These are phyloP conservation scores for Periparus ater DNA, from an alignment of 2,797 vertebrate species.

Conservation along the genomic window DNA sequence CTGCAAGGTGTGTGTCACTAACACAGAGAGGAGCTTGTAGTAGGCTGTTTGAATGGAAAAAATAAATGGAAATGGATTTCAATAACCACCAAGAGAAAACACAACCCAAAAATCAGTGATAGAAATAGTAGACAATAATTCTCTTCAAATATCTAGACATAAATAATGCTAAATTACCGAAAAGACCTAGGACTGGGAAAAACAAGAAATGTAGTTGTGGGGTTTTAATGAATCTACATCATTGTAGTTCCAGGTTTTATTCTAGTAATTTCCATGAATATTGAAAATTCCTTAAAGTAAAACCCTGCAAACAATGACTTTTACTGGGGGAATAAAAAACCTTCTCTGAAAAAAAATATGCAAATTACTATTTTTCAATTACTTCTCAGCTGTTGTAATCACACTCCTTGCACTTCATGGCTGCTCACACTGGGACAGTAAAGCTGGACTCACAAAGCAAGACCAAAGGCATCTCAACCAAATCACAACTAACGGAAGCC, in stretches of 20 bases:
- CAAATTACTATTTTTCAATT: not conserved
- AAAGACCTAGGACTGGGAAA: not conserved
- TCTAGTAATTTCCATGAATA: not conserved
- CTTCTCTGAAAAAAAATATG: not conserved
- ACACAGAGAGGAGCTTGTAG: not conserved
- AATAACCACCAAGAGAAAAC: not conserved
- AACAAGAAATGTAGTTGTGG: not conserved
- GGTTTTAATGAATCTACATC: not conserved
- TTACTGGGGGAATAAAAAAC: not conserved
- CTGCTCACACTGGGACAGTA: not conserved
- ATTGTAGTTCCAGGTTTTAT: not conserved
- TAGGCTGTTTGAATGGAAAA: not conserved
- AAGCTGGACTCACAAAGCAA: not conserved
- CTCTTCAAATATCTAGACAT: too few relatives aligned
- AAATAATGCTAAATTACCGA: not conserved
- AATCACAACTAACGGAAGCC: not conserved
- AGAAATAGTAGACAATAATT: not conserved
- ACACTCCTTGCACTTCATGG: not conserved
- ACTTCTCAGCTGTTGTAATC: not conserved
- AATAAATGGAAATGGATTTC: not conserved
- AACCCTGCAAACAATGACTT: not conserved
- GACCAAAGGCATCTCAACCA: not conserved
- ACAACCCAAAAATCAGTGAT: rapidly evolving
- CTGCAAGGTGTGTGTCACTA: not conserved
- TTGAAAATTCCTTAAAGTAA: not conserved